Conservation (phyloP, 2,797 vertebrate genomes). For the Luscinia luscinia region DNA sequence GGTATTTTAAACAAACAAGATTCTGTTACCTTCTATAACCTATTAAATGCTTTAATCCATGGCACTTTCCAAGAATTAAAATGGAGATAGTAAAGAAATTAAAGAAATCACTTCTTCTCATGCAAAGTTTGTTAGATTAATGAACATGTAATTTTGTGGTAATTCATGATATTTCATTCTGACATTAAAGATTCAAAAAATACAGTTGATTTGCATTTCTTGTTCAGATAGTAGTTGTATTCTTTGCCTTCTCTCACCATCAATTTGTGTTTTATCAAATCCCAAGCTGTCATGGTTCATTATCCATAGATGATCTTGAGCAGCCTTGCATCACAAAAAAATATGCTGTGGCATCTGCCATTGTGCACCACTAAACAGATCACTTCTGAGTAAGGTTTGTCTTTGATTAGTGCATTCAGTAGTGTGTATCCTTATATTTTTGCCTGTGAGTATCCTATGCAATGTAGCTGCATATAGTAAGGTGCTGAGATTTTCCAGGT, state of each 20-base stretch:
- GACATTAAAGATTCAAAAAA: neutral
- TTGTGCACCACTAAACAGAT: conserved; percentile 60
- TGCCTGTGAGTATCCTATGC: neutral
- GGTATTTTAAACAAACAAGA: conserved; percentile 53
- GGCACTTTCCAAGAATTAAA: neutral
- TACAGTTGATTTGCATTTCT: neutral
- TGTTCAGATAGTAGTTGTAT: neutral
- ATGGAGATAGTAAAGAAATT: neutral
- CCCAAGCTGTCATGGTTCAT: conserved; percentile 75
- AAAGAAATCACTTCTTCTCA: neutral
- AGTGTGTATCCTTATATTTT: neutral
- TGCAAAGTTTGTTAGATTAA: neutral
- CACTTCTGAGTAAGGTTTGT: conserved; percentile 17
- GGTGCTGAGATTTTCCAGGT: neutral
- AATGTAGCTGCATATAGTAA: neutral
- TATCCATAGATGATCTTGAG: conserved; percentile 78
- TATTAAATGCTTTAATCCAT: neutral
- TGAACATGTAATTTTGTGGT: neutral
- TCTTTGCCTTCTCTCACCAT: conserved; percentile 44
- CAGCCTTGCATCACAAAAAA: conserved; percentile 75
- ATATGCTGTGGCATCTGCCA: conserved; percentile 77
- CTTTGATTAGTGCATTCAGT: neutral
- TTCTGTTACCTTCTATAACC: neutral
- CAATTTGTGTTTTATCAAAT: conserved; percentile 59
- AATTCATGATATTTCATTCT: neutral